Base-by-base conservation (phyloP, 2,113 vertebrate species). In the Labeo rohita region DNA sequence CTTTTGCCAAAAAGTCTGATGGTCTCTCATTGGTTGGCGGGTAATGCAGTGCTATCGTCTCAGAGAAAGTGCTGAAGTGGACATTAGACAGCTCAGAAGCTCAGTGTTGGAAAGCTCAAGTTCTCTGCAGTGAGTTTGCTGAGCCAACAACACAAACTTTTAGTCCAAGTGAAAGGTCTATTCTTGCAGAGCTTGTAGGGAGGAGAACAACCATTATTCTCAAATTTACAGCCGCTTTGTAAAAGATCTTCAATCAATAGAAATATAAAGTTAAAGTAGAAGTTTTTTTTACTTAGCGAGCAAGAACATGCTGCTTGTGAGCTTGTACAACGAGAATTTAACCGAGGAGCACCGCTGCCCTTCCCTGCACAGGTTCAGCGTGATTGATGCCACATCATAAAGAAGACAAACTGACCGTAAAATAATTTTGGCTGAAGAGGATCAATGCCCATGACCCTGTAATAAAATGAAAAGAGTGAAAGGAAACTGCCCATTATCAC, bases 1-100 rank as follows among this genome's bases (percentile, higher is more conserved):
- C 75, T 43, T 90, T 81, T 88, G 87, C 90, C 86, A 81, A 88
- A 88, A 86, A 83, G 43, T 88, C 85, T 89, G 86, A 90, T 83
- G 81, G 78, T 80, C 45, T 85, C 80, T 87, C 50, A 89, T 83
- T 76, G 84, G 83, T 66, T 68, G 82, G 23, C 65, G 80, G 88
- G 80, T 72, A 86, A 83, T 81, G 70, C 54, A 84, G 87, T 81
- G 80, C 70, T 87, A 85, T 74, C 85, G 43, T 61, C 56, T 87
- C 34, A 54, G 28, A 79, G 43, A 72, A 87, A 87, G n/a, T 83
- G 90, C 90, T 88, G 85, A 90, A 77, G 66, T 68, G 45, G 68
- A 65, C 78, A 72, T 86, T 89, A 34, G 80, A 70, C n/a, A 83
- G 63, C 65, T 88, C 89, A 81, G 87, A 86, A 87, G 61, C 56